A percentile compares a stretch with the other conserved stretches of the same genome.
Conservation (phyloP, 1,140 invertebrate genomes). For the Anadara kagoshimensis region DNA sequence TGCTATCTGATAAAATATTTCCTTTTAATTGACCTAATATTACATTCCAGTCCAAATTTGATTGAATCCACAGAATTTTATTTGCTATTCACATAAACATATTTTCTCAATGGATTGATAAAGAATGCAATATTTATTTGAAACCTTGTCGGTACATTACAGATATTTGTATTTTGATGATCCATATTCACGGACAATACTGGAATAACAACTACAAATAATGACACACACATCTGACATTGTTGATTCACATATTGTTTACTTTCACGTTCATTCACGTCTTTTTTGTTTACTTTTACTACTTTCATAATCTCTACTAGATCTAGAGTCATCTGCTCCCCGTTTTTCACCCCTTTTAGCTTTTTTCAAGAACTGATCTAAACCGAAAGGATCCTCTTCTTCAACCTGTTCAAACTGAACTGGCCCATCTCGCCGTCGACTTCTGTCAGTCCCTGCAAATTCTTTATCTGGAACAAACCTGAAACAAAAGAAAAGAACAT, state of each 20-base stretch:
- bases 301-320: conserved; percentile 62
- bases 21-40: too few relatives aligned
- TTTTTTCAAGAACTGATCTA: conserved; percentile 98
- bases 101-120: too few relatives aligned
- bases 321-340: conserved; percentile 62
- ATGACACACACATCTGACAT: too few relatives aligned
- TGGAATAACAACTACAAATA: too few relatives aligned
- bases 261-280: conserved; percentile 48
- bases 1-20: too few relatives aligned
- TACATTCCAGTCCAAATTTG: too few relatives aligned
- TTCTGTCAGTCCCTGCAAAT: conserved; percentile 90
- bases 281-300: conserved; percentile 60
- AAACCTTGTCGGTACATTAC: too few relatives aligned
- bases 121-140: too few relatives aligned
- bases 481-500: conserved; percentile 34
- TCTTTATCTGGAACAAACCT: conserved; percentile 96
- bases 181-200: too few relatives aligned
- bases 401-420: conserved; percentile 94
- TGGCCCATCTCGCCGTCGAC: conserved; percentile 85
- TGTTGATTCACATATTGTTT: conserved; percentile 60
- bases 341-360: conserved; percentile 83
- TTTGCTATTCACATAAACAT: too few relatives aligned
- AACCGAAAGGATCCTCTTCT: conserved; percentile 95
- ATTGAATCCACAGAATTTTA: too few relatives aligned
- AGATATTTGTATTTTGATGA: too few relatives aligned